Evolutionary conservation across 2,797 vertebrate genomes (phyloP), one percentile per base, ranked within the genome.

Genomic region (Chelon auratus): DNA sequence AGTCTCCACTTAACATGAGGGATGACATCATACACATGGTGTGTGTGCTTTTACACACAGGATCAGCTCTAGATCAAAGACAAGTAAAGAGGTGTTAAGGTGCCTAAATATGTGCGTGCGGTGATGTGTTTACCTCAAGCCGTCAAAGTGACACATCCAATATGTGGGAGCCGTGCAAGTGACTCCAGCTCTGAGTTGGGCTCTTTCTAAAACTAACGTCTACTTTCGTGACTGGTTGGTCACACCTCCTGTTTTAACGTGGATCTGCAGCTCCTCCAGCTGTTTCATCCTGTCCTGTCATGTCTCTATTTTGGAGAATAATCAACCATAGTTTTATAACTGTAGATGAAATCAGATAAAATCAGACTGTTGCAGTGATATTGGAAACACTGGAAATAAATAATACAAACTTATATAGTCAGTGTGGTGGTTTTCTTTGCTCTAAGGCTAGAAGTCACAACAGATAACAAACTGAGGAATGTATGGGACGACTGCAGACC

Each of bases 1-100:
- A 55, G 74, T 71, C 58, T 77, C 74, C 51, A 53, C 13, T 36
- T 51, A 61, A 69, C 71, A 58, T 78, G 51, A 71, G 47, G 17
- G 51, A 77, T 87, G 74, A 91, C 78, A 86, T 92, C 81, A 83
- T 63, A 45, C 36, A 18, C 26, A 52, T 9, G 15, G 30, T 10
- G 50, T 53, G 26, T 48, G 52, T 15, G 9, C 55, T 42, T 56
- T 45, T 22, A 15, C 10, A 55, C 52, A 60, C 47, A 45, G 24
- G 8, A 51, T 50, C 20, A 62, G 60, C 64, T 69, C n/a, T n/a
- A 18, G 9, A 52, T 79, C 60, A 66, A 57, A 69, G 39, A 56
- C 0, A 26, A 66, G 51, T 10, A 67, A 45, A 47, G 8, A 53
- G 24, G 24, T 58, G 53, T 55, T 26, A 76, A 11, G 33, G 22